Conservation (phyloP, 1,140 invertebrate species). For the Drosophila subobscura region DNA sequence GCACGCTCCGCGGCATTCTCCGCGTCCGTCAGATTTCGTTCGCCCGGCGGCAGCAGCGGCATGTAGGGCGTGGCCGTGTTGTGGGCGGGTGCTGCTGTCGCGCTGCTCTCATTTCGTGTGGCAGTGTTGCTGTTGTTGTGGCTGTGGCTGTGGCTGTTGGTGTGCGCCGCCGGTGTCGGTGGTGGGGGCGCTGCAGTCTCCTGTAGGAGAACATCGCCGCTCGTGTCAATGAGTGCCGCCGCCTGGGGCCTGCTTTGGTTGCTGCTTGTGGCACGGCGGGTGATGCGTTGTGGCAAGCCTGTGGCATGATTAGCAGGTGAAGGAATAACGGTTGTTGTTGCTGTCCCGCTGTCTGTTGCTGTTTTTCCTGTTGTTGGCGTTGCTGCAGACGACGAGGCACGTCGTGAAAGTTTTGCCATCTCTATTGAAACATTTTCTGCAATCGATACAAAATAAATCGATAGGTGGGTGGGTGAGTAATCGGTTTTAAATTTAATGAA, state of each 20-base stretch:
- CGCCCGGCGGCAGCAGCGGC: constrained; percentile 66
- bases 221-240: constrained; percentile 55
- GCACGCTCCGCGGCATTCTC: constrained; percentile 84
- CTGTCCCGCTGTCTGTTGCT: constrained; percentile 19
- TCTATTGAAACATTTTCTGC: constrained; percentile 83
- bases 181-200: constrained; percentile 41
- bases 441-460: constrained; percentile 13
- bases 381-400: constrained; percentile 78
- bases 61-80: constrained; percentile 64
- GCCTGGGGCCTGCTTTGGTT: constrained; percentile 34
- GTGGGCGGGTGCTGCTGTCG: constrained; percentile 35
- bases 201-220: constrained; percentile 33
- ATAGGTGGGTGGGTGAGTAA: too few species aligned
- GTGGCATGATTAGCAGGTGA: constrained; percentile 20
- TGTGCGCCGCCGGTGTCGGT: constrained; percentile 66
- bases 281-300: constrained; percentile 34
- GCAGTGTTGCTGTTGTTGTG: constrained; percentile 51
- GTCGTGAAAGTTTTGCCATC: constrained; percentile 84
- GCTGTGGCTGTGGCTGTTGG: constrained; percentile 24
- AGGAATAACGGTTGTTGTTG: constrained; percentile 14
- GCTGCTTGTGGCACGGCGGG: constrained; percentile 45
- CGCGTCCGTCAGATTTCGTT: constrained; percentile 69
- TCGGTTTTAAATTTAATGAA: too few species aligned
- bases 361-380: constrained; percentile 66
- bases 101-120: constrained; percentile 35